These are phyloP conservation scores for Plutomurus gul DNA, from an alignment of 1,140 invertebrate species.

Conservation along the genomic window DNA sequence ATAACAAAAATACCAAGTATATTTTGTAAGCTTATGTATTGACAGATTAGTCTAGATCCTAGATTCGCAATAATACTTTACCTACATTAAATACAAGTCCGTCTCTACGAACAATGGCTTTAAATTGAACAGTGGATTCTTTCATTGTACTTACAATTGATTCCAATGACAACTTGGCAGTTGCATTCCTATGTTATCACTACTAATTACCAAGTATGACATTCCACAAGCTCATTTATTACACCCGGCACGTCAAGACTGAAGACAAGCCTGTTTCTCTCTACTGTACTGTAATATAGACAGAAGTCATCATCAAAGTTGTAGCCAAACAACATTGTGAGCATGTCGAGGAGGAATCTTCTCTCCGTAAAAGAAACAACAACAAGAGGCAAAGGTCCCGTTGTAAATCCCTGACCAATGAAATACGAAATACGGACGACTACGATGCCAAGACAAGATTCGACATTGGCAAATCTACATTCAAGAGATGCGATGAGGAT, in stretches of 20 bases:
- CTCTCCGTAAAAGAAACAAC: neutral
- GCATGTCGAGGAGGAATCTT: neutral
- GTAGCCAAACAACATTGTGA: neutral
- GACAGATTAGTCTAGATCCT: too few species aligned
- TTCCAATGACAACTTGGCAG: neutral
- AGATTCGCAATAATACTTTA: too few species aligned
- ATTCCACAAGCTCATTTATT: slow-evolving; percentile 14
- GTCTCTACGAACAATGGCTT: too few species aligned
- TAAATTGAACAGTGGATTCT: too few species aligned
- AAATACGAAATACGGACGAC: neutral
- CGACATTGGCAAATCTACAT: neutral
- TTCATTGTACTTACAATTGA: too few species aligned
- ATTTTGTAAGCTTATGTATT: too few species aligned
- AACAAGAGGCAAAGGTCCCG: slow-evolving; percentile 26
- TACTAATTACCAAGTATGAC: slow-evolving; percentile 7
- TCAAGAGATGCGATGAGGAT: neutral
- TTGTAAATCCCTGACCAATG: slow-evolving; percentile 15
- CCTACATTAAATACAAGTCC: too few species aligned
- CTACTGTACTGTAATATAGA: neutral
- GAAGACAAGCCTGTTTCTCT: slow-evolving; percentile 6
- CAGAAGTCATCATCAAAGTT: too few species aligned
- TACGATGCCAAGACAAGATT: slow-evolving; percentile 18
- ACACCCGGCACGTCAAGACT: neutral
- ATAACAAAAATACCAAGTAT: too few species aligned
- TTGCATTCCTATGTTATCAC: slow-evolving; percentile 21